These are phyloP conservation scores for Zoanthus sansibaricus DNA, from an alignment of 92 coral and sea anemone genomes.

Conservation along the genomic window DNA sequence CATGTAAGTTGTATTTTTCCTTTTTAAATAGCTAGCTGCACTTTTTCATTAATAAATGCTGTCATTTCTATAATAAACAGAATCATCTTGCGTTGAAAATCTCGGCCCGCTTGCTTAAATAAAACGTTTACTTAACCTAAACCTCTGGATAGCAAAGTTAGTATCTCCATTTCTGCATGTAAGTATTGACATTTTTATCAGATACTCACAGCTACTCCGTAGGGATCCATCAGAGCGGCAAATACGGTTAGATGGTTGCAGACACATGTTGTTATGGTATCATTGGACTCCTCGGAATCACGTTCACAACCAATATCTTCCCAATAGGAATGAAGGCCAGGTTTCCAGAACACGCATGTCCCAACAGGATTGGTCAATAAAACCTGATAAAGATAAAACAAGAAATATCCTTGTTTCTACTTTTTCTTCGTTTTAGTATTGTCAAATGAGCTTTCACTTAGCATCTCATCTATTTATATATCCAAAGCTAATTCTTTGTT, in stretches of 20 bases:
- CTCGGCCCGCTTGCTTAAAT: too few relatives aligned
- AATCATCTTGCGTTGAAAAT: too few relatives aligned
- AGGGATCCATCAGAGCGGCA: constrained; percentile 90
- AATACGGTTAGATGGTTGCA: constrained; percentile 94
- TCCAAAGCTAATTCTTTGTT: too few relatives aligned
- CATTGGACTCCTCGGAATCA: constrained; percentile 76
- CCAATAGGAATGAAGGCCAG: constrained; percentile 72
- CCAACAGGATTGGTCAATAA: constrained; percentile 49
- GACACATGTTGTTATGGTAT: constrained; percentile 80
- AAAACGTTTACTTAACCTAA: too few relatives aligned
- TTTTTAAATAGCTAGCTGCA: too few relatives aligned
- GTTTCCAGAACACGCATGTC: constrained; percentile 85
- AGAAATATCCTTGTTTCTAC: neutral
- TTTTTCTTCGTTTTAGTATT: neutral
- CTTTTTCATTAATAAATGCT: too few relatives aligned
- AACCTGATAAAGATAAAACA: constrained; percentile 18
- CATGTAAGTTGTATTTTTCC: too few relatives aligned
- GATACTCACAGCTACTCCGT: constrained; percentile 58
- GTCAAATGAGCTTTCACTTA: too few relatives aligned
- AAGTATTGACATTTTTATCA: neutral
- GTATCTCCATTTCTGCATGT: neutral
- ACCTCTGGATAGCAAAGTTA: neutral
- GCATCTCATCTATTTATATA: too few relatives aligned
- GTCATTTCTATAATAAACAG: too few relatives aligned
- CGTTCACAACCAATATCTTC: constrained; percentile 81